Base-by-base conservation (phyloP, 1,140 invertebrate species). In the Scylla paramamosain region DNA sequence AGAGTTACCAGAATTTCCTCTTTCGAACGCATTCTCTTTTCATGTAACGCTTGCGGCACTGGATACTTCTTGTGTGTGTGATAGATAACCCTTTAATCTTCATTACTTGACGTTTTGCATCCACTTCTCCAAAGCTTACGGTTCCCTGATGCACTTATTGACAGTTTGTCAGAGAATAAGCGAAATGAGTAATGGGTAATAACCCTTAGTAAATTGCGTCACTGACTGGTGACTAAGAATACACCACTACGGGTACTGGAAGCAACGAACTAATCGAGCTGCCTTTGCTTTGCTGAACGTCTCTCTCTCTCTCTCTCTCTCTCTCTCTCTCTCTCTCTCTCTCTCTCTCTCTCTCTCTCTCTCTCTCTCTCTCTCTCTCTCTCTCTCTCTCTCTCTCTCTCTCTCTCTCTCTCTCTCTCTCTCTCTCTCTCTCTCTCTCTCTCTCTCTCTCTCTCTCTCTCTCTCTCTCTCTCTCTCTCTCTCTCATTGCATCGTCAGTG, bases 291-390 rank as follows among this genome's bases (percentile, higher is more conserved):
- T 10, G 59, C 59, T 77, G 10, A 25, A 10, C 59, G n/a, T n/a
- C n/a, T n/a, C n/a, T n/a, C n/a, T n/a, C n/a, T n/a, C n/a, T n/a
- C n/a, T n/a, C n/a, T n/a, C 10, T 10, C 59, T 77, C 59, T 77
- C 59, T 77, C 59, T 77, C 59, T 77, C 59, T 77, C 59, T 77
- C 59, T 77, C 59, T 77, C 59, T 77, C 59, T 77, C 59, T 77
- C 59, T 77, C 59, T 77, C 59, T 77, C 59, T 77, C 59, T 77
- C 59, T 77, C 59, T 77, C 59, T 77, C 59, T 77, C 59, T 77
- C 59, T 77, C 59, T 77, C 59, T 77, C n/a, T n/a, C n/a, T n/a
- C n/a, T n/a, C n/a, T 77, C 59, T 77, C 10, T 10, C 10, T 77
- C 10, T 12, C 25, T 10, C 10, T 10, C 10, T 12, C 59, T 12